Conservation (phyloP, 2,113 vertebrate genomes). For the Ptyas mucosa region DNA sequence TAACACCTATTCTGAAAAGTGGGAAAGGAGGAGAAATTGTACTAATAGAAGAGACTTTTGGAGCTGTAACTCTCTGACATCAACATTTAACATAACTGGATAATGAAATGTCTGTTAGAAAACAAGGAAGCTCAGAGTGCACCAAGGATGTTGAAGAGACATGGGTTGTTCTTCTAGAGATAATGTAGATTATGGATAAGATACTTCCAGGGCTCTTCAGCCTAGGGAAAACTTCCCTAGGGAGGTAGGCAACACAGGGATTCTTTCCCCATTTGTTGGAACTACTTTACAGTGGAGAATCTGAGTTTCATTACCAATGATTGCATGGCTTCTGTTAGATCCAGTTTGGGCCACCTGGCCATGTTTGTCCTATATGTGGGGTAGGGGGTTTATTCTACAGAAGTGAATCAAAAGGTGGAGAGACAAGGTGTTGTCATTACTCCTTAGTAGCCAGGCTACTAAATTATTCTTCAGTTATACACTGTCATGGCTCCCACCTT, state of each 20-base stretch:
- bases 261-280: background rate
- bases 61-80: background rate
- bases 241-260: background rate
- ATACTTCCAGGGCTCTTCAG: background rate
- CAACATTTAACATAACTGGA: background rate
- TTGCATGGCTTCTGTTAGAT: conserved; percentile 7
- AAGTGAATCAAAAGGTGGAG: background rate
- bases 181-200: background rate
- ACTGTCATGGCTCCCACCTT: background rate
- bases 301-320: background rate
- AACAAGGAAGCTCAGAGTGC: background rate
- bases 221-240: background rate
- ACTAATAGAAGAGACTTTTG: background rate
- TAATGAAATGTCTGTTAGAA: background rate
- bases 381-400: background rate
- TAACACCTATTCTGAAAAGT: background rate
- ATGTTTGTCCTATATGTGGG: background rate
- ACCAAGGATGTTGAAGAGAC: background rate
- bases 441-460: background rate
- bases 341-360: conserved; percentile 8
- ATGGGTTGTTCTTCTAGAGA: background rate
- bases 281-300: conserved; percentile 1
- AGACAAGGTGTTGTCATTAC: background rate
- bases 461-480: background rate
- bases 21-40: background rate